A percentile compares a stretch with the other conserved stretches of the same genome.
phyloP scores from a whole-genome alignment of 53 echinoderm and acorn worm species.

The Crossaster papposus region DNA sequence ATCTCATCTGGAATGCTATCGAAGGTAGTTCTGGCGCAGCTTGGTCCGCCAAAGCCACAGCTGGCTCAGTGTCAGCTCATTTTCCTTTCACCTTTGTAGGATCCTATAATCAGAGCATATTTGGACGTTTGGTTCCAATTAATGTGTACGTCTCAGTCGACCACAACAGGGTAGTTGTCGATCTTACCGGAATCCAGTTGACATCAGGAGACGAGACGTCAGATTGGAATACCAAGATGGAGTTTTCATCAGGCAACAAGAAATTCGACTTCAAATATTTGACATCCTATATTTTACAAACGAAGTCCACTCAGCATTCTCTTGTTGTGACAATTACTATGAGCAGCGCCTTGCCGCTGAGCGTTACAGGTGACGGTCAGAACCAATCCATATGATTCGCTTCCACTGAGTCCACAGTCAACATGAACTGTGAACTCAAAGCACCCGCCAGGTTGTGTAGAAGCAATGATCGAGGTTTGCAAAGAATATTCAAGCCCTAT shows the following conservation, averaged over 20 bases:
- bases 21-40: neutral
- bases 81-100: conserved; percentile 7
- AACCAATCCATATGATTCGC: conserved; percentile 13
- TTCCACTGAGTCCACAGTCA: neutral
- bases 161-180: conserved; percentile 1
- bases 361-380: conserved; percentile 6
- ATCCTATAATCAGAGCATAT: neutral
- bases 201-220: neutral
- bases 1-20: neutral
- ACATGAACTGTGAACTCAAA: conserved; percentile 8
- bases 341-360: conserved; percentile 1
- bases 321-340: conserved; percentile 23
- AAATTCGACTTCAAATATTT: no score
- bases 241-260: no score
- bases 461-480: no score
- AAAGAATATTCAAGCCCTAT: no score
- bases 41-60: conserved; percentile 6
- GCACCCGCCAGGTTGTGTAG: no score
- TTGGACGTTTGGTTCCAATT: no score
- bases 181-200: conserved; percentile 27
- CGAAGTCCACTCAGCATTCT: neutral
- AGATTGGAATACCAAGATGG: neutral
- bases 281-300: no score
- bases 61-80: conserved; percentile 19
- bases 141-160: neutral